Conservation (phyloP, 2,888 invertebrate genomes). For the Drosophila phalerata region DNA sequence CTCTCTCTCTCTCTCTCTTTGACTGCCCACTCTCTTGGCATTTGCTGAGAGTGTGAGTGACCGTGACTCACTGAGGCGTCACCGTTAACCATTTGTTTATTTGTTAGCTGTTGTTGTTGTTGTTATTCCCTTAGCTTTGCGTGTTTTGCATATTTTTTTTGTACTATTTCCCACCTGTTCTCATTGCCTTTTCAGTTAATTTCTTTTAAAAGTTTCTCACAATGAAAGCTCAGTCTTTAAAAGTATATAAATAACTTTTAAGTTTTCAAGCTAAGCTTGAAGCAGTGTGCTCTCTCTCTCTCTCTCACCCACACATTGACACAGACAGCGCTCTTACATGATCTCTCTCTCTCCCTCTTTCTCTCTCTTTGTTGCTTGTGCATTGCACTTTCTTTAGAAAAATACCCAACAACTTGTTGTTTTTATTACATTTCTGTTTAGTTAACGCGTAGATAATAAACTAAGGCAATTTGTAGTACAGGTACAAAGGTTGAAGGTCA, state of each 20-base stretch:
- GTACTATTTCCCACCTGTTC: conserved; percentile 45
- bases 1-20: conserved; percentile 21
- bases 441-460: conserved; percentile 66
- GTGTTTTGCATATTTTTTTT: conserved; percentile 46
- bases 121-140: conserved; percentile 29
- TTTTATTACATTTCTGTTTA: conserved; percentile 21
- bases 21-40: conserved; percentile 1
- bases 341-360: conserved; percentile 2
- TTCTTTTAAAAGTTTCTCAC: conserved; percentile 27
- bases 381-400: conserved; percentile 51
- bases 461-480: conserved; percentile 57
- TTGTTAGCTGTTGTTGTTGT: conserved; percentile 36
- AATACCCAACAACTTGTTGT: conserved; percentile 32
- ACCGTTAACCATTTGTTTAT: conserved; percentile 59
- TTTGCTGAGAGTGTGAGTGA: conserved; percentile 44
- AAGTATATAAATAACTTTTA: not conserved
- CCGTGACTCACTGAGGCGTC: conserved; percentile 81
- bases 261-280: conserved; percentile 43
- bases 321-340: not conserved
- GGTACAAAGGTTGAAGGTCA: conserved; percentile 62
- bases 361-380: conserved; percentile 17
- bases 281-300: conserved; percentile 28
- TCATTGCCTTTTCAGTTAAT: conserved; percentile 14
- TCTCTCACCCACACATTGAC: conserved; percentile 29
- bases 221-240: conserved; percentile 26